Base-by-base conservation (phyloP, 35 echinoderm and acorn worm genomes). In the Apostichopus californicus region DNA sequence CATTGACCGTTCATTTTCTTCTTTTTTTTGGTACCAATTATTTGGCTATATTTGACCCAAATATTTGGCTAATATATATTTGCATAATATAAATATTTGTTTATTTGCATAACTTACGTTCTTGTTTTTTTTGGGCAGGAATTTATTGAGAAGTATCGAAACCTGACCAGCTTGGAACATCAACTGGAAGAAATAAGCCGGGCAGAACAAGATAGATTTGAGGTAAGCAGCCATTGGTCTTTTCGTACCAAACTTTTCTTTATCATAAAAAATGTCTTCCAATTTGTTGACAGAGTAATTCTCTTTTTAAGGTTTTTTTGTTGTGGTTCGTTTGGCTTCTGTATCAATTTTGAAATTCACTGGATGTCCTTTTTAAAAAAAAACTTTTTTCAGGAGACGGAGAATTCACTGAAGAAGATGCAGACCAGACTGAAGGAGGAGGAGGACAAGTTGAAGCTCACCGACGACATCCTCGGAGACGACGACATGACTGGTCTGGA, bases 191-290 rank as follows among this genome's bases (percentile, higher is more conserved):
- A 98, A 64, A 94, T 94, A 23, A 94, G 81, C 81, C 92, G 97
- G 83, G 97, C 95, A 66, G 97, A 98, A 54, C 97, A 98, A 75
- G 97, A 98, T 78, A 94, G 93, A 68, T 96, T 98, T 96, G 97
- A 98, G 94, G 97, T 98, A 90, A 90, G 86, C 55, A 46, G 34
- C 20, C 20, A 9, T 24, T 6, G 77, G 8, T 12, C 17, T 1
- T 11, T 78, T 17, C 15, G 23, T 11, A 1, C 1, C 8, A 17
- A 78, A 78, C 15, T 78, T 8, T 23, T 23, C 20, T 1, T 78
- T 78, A 46, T 46, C 34, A 3, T 46, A 46, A 46, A 46, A 46
- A 46, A 46, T 46, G 34, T 46, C 34, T 46, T 46, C 34, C 1
- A 46, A 46, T 46, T 46, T 46, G 3, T 46, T 46, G 34, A 46